A percentile compares a stretch with the other conserved stretches of the same genome.
Conservation (phyloP, 2,888 invertebrate species). For the Agrenia bidenticulata region DNA sequence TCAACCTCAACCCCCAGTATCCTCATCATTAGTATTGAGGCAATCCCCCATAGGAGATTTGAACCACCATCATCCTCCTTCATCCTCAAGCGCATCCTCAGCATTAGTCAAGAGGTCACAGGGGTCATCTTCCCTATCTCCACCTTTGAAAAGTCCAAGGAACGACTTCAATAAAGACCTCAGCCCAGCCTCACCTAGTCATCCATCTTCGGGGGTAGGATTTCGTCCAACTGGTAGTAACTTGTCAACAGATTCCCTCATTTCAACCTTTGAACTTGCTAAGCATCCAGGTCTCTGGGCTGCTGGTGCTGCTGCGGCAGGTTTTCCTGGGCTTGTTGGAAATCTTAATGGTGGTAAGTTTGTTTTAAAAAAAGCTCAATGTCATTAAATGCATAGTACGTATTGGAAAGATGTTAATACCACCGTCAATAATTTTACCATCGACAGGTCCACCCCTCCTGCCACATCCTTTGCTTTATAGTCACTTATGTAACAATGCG, state of each 20-base stretch:
- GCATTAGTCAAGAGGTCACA: background rate
- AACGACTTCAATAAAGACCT: slow-evolving; percentile 16
- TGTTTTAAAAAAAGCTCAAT: too few species aligned
- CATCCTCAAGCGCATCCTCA: slow-evolving; percentile 12
- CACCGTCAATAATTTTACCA: too few species aligned
- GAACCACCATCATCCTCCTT: slow-evolving; percentile 29
- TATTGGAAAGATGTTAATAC: background rate
- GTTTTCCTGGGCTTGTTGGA: slow-evolving; percentile 35
- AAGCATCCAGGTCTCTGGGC: slow-evolving; percentile 50
- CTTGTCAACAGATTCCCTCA: slow-evolving; percentile 20
- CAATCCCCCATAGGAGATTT: slow-evolving; percentile 20
- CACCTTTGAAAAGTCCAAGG: slow-evolving; percentile 46
- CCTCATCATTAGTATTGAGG: slow-evolving; percentile 19
- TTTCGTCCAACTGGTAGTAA: slow-evolving; percentile 4
- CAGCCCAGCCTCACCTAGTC: slow-evolving; percentile 12
- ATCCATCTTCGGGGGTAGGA: slow-evolving; percentile 18
- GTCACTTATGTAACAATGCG: slow-evolving; percentile 51
- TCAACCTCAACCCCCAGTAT: slow-evolving; percentile 14
- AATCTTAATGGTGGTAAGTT: slow-evolving; percentile 31
- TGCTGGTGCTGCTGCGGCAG: slow-evolving; percentile 21
- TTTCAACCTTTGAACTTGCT: slow-evolving; percentile 44
- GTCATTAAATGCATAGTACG: background rate
- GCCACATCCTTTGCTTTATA: slow-evolving; percentile 51
- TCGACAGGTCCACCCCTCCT: slow-evolving; percentile 40
- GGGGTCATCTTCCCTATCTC: slow-evolving; percentile 24